These are phyloP conservation scores for Loris lydekkerianus DNA, from an alignment of 2,797 vertebrate genomes.

Conservation along the genomic window DNA sequence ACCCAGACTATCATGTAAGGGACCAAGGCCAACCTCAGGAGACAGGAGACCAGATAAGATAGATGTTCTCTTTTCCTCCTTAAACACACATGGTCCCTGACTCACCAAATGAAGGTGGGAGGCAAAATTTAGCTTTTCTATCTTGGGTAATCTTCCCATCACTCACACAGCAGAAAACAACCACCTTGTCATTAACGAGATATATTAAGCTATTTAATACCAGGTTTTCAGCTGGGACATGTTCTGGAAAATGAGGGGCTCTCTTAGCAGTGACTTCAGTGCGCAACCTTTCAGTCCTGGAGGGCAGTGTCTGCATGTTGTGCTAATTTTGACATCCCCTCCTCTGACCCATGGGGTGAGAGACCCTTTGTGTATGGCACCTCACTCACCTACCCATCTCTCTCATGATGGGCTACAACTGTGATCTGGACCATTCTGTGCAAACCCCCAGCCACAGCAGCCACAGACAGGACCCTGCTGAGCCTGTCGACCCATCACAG, in stretches of 20 bases:
- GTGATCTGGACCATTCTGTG: neutral
- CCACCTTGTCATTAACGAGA: constrained; percentile 38
- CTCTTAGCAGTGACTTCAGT: constrained; percentile 47
- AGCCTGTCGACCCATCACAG: constrained; percentile 57
- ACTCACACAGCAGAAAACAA: neutral
- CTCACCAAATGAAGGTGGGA: constrained; percentile 43
- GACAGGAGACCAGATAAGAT: neutral
- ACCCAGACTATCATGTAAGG: neutral
- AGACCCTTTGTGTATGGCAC: neutral
- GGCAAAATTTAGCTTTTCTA: neutral
- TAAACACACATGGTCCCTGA: constrained; percentile 11
- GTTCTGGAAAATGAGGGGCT: constrained; percentile 46
- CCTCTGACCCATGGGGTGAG: fast-evolving
- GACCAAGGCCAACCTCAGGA: neutral
- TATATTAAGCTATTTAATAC: constrained; percentile 70
- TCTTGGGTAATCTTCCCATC: neutral
- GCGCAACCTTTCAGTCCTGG: neutral
- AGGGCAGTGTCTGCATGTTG: neutral
- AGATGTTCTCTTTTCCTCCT: constrained; percentile 45
- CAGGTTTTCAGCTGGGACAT: constrained; percentile 53
- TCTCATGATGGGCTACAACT: neutral
- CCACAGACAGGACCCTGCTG: neutral
- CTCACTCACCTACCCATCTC: neutral
- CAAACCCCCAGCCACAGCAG: constrained; percentile 64
- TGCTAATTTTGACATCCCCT: fast-evolving